Conservation (phyloP, 2,113 vertebrate genomes). For the Helogale parvula region DNA sequence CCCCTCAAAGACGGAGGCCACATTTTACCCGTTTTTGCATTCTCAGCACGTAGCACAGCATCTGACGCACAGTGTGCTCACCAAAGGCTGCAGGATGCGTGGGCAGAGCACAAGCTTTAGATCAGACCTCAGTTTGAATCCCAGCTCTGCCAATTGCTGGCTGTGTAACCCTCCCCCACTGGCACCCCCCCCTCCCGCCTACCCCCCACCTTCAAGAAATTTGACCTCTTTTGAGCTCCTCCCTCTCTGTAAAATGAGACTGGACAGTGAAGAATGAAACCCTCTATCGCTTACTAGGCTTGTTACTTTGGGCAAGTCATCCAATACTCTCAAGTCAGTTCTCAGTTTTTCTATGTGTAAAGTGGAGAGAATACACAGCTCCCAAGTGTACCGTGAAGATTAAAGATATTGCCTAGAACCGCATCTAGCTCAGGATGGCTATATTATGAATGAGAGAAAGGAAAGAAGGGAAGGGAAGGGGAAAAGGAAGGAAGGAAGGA, state of each 20-base stretch:
- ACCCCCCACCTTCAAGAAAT: not conserved
- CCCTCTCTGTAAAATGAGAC: not conserved
- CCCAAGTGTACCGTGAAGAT: not conserved
- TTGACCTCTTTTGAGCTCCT: not conserved
- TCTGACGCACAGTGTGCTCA: not conserved
- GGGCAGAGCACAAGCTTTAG: not conserved
- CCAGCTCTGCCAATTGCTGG: not conserved
- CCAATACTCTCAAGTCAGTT: not conserved
- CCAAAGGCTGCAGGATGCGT: not conserved
- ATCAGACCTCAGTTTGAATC: not conserved
- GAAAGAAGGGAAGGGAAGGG: not conserved
- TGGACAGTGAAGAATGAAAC: not conserved
- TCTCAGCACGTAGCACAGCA: not conserved
- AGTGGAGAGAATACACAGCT: not conserved
- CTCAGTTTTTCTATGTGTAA: slow-evolving; percentile 17
- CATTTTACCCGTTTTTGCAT: not conserved
- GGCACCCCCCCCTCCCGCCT: no score
- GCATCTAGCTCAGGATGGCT: not conserved
- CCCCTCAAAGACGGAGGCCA: not conserved
- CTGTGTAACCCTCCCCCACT: not conserved
- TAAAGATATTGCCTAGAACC: not conserved
- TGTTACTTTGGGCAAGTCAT: not conserved
- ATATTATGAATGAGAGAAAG: not conserved
- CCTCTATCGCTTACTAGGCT: not conserved
- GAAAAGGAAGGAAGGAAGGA: not conserved